These are phyloP conservation scores for Latrodectus geometricus DNA, from an alignment of 1,140 invertebrate genomes.

Conservation along the genomic window DNA sequence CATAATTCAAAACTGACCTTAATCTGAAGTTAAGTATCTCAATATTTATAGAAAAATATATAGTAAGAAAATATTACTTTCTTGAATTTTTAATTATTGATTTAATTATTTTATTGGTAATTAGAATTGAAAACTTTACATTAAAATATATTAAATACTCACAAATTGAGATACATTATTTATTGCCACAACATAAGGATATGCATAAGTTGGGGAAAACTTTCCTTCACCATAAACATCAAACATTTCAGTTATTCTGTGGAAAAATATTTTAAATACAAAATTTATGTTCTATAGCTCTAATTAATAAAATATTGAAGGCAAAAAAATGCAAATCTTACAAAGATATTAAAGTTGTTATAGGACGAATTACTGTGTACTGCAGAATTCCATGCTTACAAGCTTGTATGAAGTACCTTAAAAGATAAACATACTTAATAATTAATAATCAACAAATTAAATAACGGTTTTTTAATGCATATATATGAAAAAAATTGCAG, in stretches of 20 bases:
- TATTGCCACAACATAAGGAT: constrained; percentile 89
- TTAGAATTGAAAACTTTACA: too few species aligned
- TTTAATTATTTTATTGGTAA: too few species aligned
- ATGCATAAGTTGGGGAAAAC: constrained; percentile 83
- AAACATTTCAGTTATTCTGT: constrained; percentile 86
- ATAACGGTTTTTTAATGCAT: too few species aligned
- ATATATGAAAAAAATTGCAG: too few species aligned
- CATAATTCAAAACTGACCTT: too few species aligned
- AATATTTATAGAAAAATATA: too few species aligned
- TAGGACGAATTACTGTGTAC: constrained; percentile 89
- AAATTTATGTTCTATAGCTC: constrained; percentile 17
- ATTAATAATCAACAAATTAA: not conserved
- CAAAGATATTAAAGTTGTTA: constrained; percentile 90
- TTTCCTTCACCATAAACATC: constrained; percentile 91
- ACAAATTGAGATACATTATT: constrained; percentile 96
- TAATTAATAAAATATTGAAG: constrained; percentile 15
- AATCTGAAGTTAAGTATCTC: too few species aligned
- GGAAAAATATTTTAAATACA: constrained; percentile 19
- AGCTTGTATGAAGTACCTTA: constrained; percentile 87
- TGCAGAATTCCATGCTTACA: constrained; percentile 97
- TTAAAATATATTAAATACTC: constrained; percentile 63
- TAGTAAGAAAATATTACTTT: too few species aligned
- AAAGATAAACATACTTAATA: not conserved
- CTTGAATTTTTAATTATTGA: too few species aligned
- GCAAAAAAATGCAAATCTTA: constrained; percentile 71